Evolutionary conservation across 2,797 vertebrate species (phyloP).

Genomic region (Setipinna tenuifilis): DNA sequence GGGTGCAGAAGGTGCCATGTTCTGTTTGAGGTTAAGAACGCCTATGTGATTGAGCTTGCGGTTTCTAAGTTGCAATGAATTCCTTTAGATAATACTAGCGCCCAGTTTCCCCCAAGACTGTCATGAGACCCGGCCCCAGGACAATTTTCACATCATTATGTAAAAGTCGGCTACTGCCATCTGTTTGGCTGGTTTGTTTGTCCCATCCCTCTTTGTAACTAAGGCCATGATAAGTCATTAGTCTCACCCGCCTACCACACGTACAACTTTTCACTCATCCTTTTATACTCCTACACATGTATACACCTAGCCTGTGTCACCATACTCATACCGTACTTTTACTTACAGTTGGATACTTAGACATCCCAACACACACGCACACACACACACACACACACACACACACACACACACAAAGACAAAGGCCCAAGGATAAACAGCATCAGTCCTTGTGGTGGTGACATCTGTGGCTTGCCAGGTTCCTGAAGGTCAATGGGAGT

Average conservation of each 20-base stretch:
- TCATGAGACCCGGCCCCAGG: neutral
- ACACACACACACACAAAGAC: neutral
- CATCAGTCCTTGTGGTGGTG: too few species aligned
- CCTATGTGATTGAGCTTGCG: constrained; percentile 32
- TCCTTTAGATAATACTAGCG: constrained; percentile 11
- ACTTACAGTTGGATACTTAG: neutral
- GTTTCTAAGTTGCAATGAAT: constrained; percentile 30
- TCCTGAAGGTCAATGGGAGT: neutral
- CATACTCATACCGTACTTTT: too few species aligned
- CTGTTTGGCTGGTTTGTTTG: neutral
- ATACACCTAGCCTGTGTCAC: too few species aligned
- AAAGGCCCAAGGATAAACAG: neutral
- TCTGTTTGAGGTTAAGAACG: neutral
- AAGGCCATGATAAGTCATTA: neutral
- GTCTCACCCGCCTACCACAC: too few species aligned
- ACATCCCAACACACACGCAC: neutral
- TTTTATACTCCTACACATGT: too few species aligned
- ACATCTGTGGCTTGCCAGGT: neutral
- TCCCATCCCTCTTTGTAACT: neutral
- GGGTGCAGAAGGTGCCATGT: constrained; percentile 42
- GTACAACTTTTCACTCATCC: neutral
- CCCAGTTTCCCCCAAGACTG: neutral
- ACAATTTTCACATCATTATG: neutral
- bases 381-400: neutral
- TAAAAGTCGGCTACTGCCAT: neutral